Evolutionary conservation across 2,113 vertebrate genomes (phyloP).

Genomic region (Cyrtonyx montezumae): DNA sequence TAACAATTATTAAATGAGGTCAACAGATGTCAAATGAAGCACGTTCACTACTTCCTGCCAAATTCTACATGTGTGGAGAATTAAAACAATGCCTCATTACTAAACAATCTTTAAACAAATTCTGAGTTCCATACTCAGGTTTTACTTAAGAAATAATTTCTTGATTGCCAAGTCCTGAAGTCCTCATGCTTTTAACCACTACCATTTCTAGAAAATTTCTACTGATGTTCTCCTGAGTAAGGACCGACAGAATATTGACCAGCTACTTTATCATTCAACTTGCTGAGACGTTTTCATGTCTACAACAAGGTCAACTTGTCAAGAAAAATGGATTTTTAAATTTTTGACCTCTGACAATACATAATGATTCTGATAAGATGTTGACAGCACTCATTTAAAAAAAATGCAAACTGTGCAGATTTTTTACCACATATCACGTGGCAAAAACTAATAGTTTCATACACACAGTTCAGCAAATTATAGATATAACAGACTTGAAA

Average conservation of each 20-base stretch:
- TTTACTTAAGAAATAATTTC: conserved; percentile 38
- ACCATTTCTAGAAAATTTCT: not conserved
- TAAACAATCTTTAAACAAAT: conserved; percentile 56
- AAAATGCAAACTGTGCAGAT: not conserved
- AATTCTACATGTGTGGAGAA: conserved; percentile 64
- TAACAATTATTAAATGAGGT: conserved; percentile 71
- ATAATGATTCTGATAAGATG: not conserved
- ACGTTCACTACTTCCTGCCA: conserved; percentile 62
- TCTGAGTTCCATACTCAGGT: conserved; percentile 45
- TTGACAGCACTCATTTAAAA: not conserved
- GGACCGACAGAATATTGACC: conserved; percentile 3
- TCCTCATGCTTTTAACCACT: conserved; percentile 36
- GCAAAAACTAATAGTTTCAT: not conserved
- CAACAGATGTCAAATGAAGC: conserved; percentile 70
- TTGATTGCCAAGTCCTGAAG: not conserved
- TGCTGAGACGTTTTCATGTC: not conserved
- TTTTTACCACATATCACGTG: not conserved
- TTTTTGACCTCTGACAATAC: not conserved
- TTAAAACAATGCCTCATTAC: conserved; percentile 56
- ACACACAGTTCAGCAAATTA: not conserved
- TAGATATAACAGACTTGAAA: not conserved
- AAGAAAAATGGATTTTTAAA: not conserved
- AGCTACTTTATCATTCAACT: not conserved
- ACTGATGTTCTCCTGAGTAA: not conserved
- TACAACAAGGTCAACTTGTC: not conserved